phyloP scores from a whole-genome alignment of 2,113 vertebrate genomes.

The Bagarius yarrelli region DNA sequence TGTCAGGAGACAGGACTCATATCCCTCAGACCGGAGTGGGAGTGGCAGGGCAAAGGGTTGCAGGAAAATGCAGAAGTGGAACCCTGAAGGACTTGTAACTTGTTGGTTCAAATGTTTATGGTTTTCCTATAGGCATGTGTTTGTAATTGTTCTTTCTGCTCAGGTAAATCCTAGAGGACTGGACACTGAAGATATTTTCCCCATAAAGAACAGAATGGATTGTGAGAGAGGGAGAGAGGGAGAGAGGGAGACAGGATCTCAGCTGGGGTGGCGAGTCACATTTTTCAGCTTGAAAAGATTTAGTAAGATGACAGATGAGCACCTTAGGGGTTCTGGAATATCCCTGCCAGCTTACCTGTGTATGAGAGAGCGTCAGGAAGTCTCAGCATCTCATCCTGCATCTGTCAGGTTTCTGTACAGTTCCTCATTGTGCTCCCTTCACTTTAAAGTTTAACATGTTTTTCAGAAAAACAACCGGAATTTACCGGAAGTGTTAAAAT shows the following conservation, averaged over 20 bases:
- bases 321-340: constrained; percentile 47
- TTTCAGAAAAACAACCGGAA: too few relatives aligned
- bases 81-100: too few relatives aligned
- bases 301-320: constrained; percentile 56
- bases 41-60: too few relatives aligned
- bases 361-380: background rate
- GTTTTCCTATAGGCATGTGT: constrained; percentile 37
- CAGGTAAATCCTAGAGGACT: constrained; percentile 52
- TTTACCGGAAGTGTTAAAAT: too few relatives aligned
- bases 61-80: too few relatives aligned
- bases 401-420: background rate
- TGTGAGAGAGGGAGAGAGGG: background rate
- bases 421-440: too few relatives aligned
- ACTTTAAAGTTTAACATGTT: too few relatives aligned
- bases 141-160: constrained; percentile 41
- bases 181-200: constrained; percentile 50
- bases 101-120: constrained; percentile 30
- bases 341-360: constrained; percentile 14
- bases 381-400: background rate
- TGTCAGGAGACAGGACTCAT: too few relatives aligned
- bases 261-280: constrained; percentile 47
- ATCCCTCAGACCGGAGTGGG: too few relatives aligned
- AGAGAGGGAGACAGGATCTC: background rate
- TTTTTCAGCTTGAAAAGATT: constrained; percentile 50
- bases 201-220: constrained; percentile 38